phyloP scores from a whole-genome alignment of 2,888 invertebrate species.

The Craniophora ligustri region DNA sequence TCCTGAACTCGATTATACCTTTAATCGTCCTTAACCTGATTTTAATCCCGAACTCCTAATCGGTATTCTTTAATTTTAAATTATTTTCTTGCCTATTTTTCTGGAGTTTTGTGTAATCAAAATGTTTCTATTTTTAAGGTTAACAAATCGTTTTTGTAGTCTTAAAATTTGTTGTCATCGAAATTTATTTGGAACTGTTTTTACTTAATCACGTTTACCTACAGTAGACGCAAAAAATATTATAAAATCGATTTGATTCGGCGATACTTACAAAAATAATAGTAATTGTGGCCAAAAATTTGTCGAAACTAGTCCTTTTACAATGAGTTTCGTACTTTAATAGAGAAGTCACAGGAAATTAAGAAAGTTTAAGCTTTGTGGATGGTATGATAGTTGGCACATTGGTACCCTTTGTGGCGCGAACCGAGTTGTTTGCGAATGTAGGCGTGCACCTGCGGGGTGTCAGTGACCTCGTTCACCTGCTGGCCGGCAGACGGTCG shows the following conservation, averaged over 20 bases:
- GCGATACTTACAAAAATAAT: background rate
- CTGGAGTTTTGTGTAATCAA: background rate
- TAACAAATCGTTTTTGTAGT: too few species aligned
- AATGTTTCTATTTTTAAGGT: background rate
- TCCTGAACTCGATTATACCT: constrained; percentile 56
- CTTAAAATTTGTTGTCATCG: too few species aligned
- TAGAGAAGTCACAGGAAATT: constrained; percentile 60
- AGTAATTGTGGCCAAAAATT: constrained; percentile 1
- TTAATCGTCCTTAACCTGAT: constrained; percentile 63
- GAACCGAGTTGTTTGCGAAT: constrained; percentile 46
- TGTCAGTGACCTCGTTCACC: constrained; percentile 84
- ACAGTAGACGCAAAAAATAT: too few species aligned
- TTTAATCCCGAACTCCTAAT: constrained; percentile 47
- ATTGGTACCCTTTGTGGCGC: constrained; percentile 53
- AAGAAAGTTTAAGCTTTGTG: constrained; percentile 61
- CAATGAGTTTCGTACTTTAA: constrained; percentile 7
- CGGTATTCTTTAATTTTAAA: constrained; percentile 29
- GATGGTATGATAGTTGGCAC: constrained; percentile 33
- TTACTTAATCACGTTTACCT: too few species aligned
- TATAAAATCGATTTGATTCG: background rate
- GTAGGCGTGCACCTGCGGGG: constrained; percentile 70
- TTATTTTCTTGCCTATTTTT: constrained; percentile 14
- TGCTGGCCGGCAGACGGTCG: constrained; percentile 69
- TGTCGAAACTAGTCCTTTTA: background rate
- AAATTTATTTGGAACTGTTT: too few species aligned